phyloP scores from a whole-genome alignment of 2,797 vertebrate species.

The Knipowitschia caucasica region DNA sequence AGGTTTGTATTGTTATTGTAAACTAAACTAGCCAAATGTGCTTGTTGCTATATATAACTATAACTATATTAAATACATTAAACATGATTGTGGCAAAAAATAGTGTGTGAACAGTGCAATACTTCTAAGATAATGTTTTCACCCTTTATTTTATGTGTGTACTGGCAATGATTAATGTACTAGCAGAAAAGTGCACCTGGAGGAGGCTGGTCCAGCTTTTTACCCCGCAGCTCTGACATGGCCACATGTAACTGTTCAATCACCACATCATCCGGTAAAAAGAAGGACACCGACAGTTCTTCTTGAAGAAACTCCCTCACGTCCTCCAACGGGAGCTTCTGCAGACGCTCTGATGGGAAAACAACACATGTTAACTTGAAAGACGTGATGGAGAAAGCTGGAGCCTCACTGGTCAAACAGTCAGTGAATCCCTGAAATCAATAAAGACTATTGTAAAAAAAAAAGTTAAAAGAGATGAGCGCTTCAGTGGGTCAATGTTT shows the following conservation, averaged over 20 bases:
- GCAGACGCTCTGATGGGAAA: constrained; percentile 73
- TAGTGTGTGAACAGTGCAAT: too few relatives aligned
- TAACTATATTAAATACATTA: too few relatives aligned
- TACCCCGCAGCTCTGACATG: constrained; percentile 78
- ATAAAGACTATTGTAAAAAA: background rate
- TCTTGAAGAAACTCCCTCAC: constrained; percentile 85
- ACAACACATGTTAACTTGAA: constrained; percentile 14
- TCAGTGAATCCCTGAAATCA: background rate
- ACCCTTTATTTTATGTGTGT: background rate
- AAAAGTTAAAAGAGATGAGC: too few relatives aligned
- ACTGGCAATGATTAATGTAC: background rate
- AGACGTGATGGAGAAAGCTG: background rate
- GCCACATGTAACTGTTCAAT: constrained; percentile 79
- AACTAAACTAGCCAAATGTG: too few relatives aligned
- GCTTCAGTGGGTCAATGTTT: too few relatives aligned
- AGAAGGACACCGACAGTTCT: constrained; percentile 72
- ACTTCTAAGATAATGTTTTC: background rate
- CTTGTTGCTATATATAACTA: too few relatives aligned
- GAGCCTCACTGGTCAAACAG: background rate
- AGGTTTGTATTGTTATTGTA: too few relatives aligned
- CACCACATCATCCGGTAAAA: constrained; percentile 76
- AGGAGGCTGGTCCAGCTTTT: constrained; percentile 80
- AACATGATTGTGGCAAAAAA: too few relatives aligned
- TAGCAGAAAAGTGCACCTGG: constrained; percentile 69
- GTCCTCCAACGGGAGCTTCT: constrained; percentile 81